A percentile compares a stretch with the other conserved stretches of the same genome.
These are phyloP conservation scores for Erethizon dorsatum DNA, from an alignment of 2,797 vertebrate species.

Conservation along the genomic window DNA sequence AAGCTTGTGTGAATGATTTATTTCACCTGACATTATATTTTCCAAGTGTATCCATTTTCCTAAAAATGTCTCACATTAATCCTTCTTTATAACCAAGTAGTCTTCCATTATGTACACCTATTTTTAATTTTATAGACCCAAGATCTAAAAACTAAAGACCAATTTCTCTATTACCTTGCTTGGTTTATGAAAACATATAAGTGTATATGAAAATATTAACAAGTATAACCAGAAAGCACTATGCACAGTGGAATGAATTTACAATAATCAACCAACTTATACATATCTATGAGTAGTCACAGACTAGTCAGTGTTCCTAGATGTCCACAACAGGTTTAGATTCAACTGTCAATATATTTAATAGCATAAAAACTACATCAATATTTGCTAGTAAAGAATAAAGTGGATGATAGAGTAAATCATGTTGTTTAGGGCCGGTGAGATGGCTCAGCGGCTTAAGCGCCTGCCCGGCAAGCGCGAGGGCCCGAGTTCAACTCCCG, in stretches of 20 bases:
- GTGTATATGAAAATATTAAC: neutral
- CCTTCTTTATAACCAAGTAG: neutral
- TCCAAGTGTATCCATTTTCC: neutral
- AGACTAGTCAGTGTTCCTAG: neutral
- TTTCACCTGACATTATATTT: neutral
- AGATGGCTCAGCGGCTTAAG: too few relatives aligned
- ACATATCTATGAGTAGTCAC: neutral
- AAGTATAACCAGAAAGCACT: neutral
- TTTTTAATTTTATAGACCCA: neutral
- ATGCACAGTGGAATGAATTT: neutral
- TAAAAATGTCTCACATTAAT: neutral
- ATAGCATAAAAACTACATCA: neutral
- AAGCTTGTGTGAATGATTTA: neutral
- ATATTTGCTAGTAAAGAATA: neutral
- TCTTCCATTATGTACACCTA: neutral
- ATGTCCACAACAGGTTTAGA: neutral
- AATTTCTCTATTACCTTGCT: neutral
- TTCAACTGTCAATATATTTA: neutral
- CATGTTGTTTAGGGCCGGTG: neutral
- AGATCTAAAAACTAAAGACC: neutral
- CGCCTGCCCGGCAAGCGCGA: too few relatives aligned
- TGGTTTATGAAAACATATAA: neutral
- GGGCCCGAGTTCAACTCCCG: too few relatives aligned
- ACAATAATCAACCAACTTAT: neutral
- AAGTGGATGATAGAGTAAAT: neutral